Evolutionary conservation across 23 tunicate genomes (phyloP), one percentile per base, ranked within the genome.

Genomic region (Styela clava): DNA sequence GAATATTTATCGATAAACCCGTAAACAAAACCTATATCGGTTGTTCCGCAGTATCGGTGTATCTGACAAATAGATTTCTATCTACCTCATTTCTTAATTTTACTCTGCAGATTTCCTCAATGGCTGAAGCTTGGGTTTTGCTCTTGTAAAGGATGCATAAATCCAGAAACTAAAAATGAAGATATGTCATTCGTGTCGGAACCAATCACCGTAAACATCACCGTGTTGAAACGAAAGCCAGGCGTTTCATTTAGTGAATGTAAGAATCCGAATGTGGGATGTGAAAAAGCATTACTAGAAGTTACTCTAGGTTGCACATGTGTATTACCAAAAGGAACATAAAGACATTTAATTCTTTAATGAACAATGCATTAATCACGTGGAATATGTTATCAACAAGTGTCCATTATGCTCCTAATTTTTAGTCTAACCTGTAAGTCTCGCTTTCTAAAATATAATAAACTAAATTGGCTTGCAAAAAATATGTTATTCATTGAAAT

Each of bases 91-190:
- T n/a, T n/a, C n/a, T n/a, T n/a, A n/a, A n/a, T 44, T 12, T 44
- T 44, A 7, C 30, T 65, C 18, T 65, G 7, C 22, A 79, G 84
- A 64, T 62, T 64, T 33, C 84, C 84, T 1, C 73, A 67, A 16
- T 79, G 28, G 31, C 51, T 79, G n/a, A 18, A 35, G 23, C 73
- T 32, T 31, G 84, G 73, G 37, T 22, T 20, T 9, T 79, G 84
- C 61, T 34, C 52, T 24, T 79, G 84, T 26, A 64, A 64, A 2
- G 84, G 84, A 2, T 79, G 84, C 61, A 79, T 79, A 3, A 37
- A 34, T 35, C 84, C 84, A 7, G 34, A 32, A 35, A 79, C 84
- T 16, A 19, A 31, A 26, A 32, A 31, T 9, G 84, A 79, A 34
- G 78, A 2, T 34, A 72, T 9, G 70, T 24, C 70, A 9, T 32